Evolutionary conservation across 2,888 invertebrate genomes (phyloP).

Genomic region (Athripsodes cinereus): DNA sequence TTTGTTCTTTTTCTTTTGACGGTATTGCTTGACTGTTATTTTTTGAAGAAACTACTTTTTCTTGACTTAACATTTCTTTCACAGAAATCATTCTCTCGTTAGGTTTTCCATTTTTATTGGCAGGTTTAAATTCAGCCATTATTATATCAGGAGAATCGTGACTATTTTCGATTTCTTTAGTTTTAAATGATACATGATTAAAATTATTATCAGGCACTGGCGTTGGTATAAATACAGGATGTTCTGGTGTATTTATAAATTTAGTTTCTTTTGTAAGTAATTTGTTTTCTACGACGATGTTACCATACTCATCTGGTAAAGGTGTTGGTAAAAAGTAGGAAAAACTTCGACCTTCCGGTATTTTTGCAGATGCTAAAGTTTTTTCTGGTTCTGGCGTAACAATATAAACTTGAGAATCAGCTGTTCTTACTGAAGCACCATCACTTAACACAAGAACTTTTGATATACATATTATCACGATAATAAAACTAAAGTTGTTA

Average conservation of each 20-base stretch:
- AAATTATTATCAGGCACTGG: neutral
- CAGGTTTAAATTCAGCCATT: conserved; percentile 22
- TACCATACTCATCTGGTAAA: conserved; percentile 11
- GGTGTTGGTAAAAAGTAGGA: conserved; percentile 22
- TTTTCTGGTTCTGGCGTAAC: conserved; percentile 21
- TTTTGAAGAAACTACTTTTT: conserved; percentile 31
- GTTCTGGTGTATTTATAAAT: neutral
- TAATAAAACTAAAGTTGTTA: no score
- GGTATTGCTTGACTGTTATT: conserved; percentile 1
- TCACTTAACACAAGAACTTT: conserved; percentile 5
- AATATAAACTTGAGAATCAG: conserved; percentile 16
- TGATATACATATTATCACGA: neutral
- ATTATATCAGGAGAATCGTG: conserved; percentile 20
- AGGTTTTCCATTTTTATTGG: conserved; percentile 18
- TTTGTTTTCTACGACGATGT: neutral
- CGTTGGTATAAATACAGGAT: neutral
- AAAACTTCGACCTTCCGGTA: neutral
- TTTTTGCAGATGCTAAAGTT: neutral
- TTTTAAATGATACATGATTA: no score
- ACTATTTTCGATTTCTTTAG: neutral
- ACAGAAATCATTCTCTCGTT: conserved; percentile 20
- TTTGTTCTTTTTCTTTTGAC: neutral
- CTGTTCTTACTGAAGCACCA: conserved; percentile 18
- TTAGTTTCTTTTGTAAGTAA: neutral
- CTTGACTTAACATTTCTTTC: conserved; percentile 23